Base-by-base conservation (phyloP, 2,888 invertebrate genomes). In the Carpatolechia fugitivella region DNA sequence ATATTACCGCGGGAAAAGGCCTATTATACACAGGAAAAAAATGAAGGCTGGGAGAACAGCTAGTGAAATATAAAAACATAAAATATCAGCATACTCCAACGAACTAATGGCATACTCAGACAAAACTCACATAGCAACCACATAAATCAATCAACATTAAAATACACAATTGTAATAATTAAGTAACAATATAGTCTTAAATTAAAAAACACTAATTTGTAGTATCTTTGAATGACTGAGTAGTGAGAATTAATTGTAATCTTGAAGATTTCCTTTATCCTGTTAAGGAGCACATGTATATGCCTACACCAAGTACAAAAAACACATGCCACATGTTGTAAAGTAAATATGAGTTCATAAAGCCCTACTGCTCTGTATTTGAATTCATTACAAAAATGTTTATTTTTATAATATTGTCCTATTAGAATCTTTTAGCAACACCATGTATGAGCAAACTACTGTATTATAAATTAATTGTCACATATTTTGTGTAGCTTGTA, bases 321-420 rank as follows among this genome's bases (percentile, higher is more conserved):
- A 71, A 74, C 76, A 70, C 63, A 67, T 71, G 73, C 69, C 85
- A 85, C 76, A 82, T 85, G 82, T 81, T 78, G 54, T 70, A 72
- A 78, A 66, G 74, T 78, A 78, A 81, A 79, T 76, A 81, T 66
- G 64, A 62, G 61, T 63, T 60, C 50, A 61, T 64, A 64, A 55
- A 56, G 66, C 68, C 70, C 70, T 70, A 69, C 63, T 65, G 72
- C 60, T 64, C 63, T 58, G 63, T 56, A 60, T 51, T 47, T 38
- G 48, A 47, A 46, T 57, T 60, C 50, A 63, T 62, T 62, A 59
- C 60, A 52, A 59, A 62, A 66, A 46, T 61, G 61, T 70, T 68
- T 67, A 67, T 75, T 67, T 64, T 70, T 56, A 68, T 65, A 71
- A 53, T 61, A 75, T 70, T 67, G 64, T n/a, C n/a, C n/a, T n/a